phyloP scores from a whole-genome alignment of 2,797 vertebrate species.

The Lutjanus campechanus region DNA sequence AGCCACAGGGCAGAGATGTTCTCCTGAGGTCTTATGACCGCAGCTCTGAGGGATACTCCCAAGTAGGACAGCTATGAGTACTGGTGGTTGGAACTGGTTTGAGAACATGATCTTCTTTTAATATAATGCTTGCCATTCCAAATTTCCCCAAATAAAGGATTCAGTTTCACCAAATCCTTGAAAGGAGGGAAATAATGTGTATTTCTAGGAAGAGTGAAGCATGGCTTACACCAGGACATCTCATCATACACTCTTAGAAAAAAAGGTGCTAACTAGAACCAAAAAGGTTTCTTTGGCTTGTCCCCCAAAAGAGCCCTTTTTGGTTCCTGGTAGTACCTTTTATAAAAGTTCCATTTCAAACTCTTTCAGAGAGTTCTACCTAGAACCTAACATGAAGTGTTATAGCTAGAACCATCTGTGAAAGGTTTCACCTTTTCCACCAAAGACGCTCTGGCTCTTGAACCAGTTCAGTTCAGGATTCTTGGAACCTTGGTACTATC shows the following conservation, averaged over 20 bases:
- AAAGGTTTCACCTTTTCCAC: too few relatives aligned
- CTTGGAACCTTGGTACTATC: too few relatives aligned
- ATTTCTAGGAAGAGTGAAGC: conserved; percentile 61
- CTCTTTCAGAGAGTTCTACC: too few relatives aligned
- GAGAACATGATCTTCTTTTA: conserved; percentile 73
- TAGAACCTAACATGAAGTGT: too few relatives aligned
- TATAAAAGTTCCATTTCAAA: too few relatives aligned
- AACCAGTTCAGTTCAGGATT: too few relatives aligned
- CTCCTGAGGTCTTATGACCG: conserved; percentile 71
- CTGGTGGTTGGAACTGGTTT: conserved; percentile 69
- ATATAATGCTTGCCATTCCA: conserved; percentile 63
- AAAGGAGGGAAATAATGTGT: conserved; percentile 67
- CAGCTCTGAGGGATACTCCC: conserved; percentile 72
- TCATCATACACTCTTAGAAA: background rate
- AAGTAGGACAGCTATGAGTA: conserved; percentile 64
- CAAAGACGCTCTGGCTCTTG: too few relatives aligned
- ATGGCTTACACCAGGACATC: conserved; percentile 20
- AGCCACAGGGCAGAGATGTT: conserved; percentile 72
- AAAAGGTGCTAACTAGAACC: too few relatives aligned
- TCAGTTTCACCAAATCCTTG: conserved; percentile 61
- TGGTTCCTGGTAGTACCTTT: too few relatives aligned
- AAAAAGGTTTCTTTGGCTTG: too few relatives aligned
- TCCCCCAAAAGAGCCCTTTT: too few relatives aligned
- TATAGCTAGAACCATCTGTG: too few relatives aligned
- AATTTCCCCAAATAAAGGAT: conserved; percentile 68